phyloP scores from a whole-genome alignment of 2,797 vertebrate genomes.

The Sebastes matsubarae region DNA sequence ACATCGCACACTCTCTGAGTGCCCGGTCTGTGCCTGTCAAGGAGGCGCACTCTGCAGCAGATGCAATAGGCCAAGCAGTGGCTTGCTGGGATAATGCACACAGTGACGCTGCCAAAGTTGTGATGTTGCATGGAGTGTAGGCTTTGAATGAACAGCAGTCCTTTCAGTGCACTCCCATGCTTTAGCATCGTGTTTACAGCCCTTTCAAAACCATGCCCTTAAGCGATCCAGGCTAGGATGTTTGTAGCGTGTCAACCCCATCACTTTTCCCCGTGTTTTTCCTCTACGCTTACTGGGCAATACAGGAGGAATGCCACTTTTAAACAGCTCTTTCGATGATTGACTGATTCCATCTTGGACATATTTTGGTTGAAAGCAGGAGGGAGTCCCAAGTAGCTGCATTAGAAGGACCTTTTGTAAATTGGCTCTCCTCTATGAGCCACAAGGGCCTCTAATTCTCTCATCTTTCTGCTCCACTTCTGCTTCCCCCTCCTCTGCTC shows the following conservation, averaged over 20 bases:
- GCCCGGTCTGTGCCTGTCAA: constrained; percentile 44
- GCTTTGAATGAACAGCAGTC: constrained; percentile 26
- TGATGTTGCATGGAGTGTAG: constrained; percentile 18
- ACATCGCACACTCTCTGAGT: constrained; percentile 39
- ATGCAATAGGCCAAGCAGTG: constrained; percentile 42
- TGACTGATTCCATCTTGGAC: constrained; percentile 1
- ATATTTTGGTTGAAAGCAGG: constrained; percentile 15
- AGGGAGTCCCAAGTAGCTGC: constrained; percentile 12
- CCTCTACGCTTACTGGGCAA: not conserved
- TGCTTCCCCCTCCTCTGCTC: constrained; percentile 13
- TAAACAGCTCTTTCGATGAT: not conserved
- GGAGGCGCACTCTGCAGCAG: constrained; percentile 20
- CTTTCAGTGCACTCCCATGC: not conserved
- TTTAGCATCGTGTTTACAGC: not conserved
- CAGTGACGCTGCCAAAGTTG: constrained; percentile 15
- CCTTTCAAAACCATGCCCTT: not conserved
- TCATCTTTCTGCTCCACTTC: constrained; percentile 54
- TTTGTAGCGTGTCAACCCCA: not conserved
- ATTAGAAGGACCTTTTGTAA: constrained; percentile 48
- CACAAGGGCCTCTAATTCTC: constrained; percentile 34
- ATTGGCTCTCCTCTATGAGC: constrained; percentile 33
- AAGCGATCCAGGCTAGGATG: not conserved
- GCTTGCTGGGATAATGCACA: constrained; percentile 47
- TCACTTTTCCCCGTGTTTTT: not conserved
- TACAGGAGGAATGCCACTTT: not conserved